Base-by-base conservation (phyloP, 2,888 invertebrate genomes). In the Saturnia pavonia region DNA sequence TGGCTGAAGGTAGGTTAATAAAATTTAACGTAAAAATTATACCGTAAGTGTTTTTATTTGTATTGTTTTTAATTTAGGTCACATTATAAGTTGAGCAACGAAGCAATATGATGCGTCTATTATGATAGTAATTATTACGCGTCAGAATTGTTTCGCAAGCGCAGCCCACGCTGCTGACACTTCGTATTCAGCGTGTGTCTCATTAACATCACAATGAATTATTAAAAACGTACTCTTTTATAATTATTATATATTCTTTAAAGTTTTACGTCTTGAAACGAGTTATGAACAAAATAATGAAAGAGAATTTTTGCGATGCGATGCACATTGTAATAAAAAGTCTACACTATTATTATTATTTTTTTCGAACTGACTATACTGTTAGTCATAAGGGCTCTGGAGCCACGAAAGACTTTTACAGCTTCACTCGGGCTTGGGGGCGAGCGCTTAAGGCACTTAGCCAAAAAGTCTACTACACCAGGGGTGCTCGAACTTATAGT, bases 81-180 rank as follows among this genome's bases (percentile, higher is more conserved):
- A 40, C 40, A 40, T 65, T 65, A 65, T 16, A 65, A 65, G 63
- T 65, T 65, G 63, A 40, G 63, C 40, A 65, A 65, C 63, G 19
- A 40, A 40, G 57, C 57, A 25, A 40, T 65, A 65, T 40, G 63
- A 40, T 65, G 40, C 40, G n/a, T 60, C 57, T 65, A 65, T 65
- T 65, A 65, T 65, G 65, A 40, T 40, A 40, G 19, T 40, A 40
- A 65, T 65, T 65, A 65, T n/a, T 14, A 57, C 25, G 40, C 40
- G 65, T 40, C 40, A 40, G 19, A 4, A 22, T 40, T 40, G 40
- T 65, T 65, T 40, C 65, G 40, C 65, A 65, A 65, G 19, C 19
- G 65, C 22, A 40, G 65, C 40, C 65, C n/a, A 63, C 34, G 63
- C 27, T 57, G 57, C 34, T 65, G 65, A 65, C 40, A n/a, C 65